Evolutionary conservation across 2,113 vertebrate species (phyloP), one percentile per base, ranked within the genome.

Genomic region (Poeciliopsis retropinna): DNA sequence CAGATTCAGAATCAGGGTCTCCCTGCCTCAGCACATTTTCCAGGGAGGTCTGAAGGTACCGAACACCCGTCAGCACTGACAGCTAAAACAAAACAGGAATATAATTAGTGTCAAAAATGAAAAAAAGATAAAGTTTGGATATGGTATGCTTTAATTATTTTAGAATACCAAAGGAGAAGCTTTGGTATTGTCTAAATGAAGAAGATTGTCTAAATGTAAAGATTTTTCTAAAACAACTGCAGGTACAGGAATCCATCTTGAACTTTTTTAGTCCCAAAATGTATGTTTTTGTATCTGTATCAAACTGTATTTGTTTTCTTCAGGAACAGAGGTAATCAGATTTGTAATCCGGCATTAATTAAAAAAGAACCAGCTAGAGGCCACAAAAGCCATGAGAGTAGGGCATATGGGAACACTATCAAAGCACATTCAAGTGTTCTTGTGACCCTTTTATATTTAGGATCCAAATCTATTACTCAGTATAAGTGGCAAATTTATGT

Each of bases 1-100:
- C 95, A 1, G 95, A 96, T 78, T 96, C 95, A 0, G 94, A 92
- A 67, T 96, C 87, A 11, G 93, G 74, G 83, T 97, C 95, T 22
- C 95, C 95, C 2, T 94, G 86, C 39, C 95, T 89, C 25, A 96
- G 89, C 70, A 96, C 90, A 0, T 96, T 97, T 78, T 95, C 95
- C 93, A 97, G 91, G 67, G 96, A 94, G 17, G 96, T 97, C 89
- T 97, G 96, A 41, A 97, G 95, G 88, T 96, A 97, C 27, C 96
- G 95, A 13, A 96, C 95, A 57, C 96, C 96, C 2, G 92, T 95
- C 75, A 97, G 86, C 41, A 97, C 95, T 0, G 94, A 96, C 47
- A 97, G 87, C 96, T 97, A 37, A 32, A 79, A 80, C 30, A 39
- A 71, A 60, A 88, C 39, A 71, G 22, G 64, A 15, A 28, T n/a